Percentiles rank a stretch among this genome's conserved stretches.
These are phyloP conservation scores for Odobenus rosmarus DNA, from an alignment of 2,113 vertebrate species.

Conservation along the genomic window DNA sequence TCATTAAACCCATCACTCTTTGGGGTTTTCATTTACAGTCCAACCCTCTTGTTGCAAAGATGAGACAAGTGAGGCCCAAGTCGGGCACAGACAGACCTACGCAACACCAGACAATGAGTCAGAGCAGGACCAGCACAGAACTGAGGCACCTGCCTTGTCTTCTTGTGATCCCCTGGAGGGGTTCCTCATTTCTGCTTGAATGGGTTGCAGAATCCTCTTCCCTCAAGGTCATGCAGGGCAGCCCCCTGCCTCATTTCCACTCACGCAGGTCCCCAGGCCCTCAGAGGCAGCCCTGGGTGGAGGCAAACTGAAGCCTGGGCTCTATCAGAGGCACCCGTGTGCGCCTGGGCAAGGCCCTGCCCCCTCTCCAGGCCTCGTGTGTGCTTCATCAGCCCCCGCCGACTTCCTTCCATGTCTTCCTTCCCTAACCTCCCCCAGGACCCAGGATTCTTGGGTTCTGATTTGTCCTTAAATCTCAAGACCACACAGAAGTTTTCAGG, in stretches of 20 bases:
- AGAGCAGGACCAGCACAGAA: not conserved
- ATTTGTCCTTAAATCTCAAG: not conserved
- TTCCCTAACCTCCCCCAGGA: not conserved
- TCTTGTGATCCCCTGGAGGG: not conserved
- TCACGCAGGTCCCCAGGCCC: not conserved
- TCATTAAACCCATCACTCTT: not conserved
- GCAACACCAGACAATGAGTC: not conserved
- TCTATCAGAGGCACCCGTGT: fast-evolving
- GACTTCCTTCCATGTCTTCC: not conserved
- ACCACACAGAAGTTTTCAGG: not conserved
- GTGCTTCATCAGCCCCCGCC: not conserved
- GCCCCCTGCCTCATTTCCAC: not conserved
- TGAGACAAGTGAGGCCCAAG: not conserved
- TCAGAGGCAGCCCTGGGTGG: not conserved
- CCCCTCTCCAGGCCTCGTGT: fast-evolving
- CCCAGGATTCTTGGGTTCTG: not conserved
- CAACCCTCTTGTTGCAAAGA: not conserved
- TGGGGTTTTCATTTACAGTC: not conserved
- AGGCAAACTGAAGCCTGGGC: fast-evolving
- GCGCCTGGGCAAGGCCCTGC: not conserved
- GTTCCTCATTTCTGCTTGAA: not conserved
- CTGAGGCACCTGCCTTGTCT: not conserved
- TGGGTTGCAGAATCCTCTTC: not conserved
- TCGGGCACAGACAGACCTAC: not conserved
- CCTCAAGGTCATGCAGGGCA: not conserved